Conservation (phyloP, 1,140 invertebrate genomes). For the Drosophila kikkawai region DNA sequence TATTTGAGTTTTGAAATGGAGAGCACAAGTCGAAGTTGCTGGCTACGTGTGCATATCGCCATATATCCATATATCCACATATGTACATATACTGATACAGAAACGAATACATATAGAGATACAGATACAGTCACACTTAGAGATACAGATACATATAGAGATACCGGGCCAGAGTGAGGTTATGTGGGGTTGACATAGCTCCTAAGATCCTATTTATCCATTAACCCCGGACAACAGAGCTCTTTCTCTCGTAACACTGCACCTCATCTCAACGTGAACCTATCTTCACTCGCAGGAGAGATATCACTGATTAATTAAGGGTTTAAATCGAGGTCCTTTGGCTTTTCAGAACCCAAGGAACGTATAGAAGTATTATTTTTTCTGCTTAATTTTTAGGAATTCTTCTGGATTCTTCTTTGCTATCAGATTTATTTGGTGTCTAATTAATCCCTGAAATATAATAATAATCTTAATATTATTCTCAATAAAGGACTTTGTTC, state of each 20-base stretch:
- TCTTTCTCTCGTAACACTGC: too few species aligned
- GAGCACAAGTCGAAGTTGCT: conserved; percentile 69
- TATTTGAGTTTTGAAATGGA: conserved; percentile 82
- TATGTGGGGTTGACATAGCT: not conserved
- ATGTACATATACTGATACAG: conserved; percentile 3
- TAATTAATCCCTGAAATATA: not conserved
- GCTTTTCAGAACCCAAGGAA: not conserved
- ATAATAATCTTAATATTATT: not conserved
- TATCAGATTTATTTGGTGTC: not conserved
- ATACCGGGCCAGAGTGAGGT: conserved; percentile 9
- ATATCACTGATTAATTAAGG: not conserved
- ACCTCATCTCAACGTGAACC: not conserved
- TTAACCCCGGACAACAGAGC: not conserved
- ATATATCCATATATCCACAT: conserved; percentile 24
- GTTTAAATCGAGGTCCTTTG: not conserved
- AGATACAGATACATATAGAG: not conserved
- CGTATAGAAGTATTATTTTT: not conserved
- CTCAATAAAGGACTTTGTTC: not conserved
- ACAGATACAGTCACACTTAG: not conserved
- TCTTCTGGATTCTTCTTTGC: not conserved
- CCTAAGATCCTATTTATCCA: conserved; percentile 1
- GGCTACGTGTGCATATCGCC: conserved; percentile 29
- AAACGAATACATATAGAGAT: not conserved
- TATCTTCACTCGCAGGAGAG: not conserved
- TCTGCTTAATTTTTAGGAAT: not conserved